Conservation (phyloP, 2,113 vertebrate species). For the Bujurquina vittata region DNA sequence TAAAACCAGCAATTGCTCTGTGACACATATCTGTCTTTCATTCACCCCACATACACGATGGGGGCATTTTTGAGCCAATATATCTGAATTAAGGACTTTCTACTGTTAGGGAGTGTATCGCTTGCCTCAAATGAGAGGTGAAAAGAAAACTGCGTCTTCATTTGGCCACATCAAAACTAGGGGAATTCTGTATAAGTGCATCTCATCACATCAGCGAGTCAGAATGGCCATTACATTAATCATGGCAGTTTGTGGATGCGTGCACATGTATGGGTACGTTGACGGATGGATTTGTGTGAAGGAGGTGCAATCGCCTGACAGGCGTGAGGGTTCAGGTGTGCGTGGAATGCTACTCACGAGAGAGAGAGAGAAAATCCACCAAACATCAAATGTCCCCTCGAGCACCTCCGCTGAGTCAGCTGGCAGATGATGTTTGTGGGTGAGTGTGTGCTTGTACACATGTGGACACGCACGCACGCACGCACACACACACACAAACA, state of each 20-base stretch:
- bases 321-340: slow-evolving; percentile 53
- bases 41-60: slow-evolving; percentile 7
- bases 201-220: not conserved
- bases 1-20: not conserved
- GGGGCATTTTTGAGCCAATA: not conserved
- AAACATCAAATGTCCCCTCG: slow-evolving; percentile 45
- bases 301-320: slow-evolving; percentile 18
- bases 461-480: too few species aligned
- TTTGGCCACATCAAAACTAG: not conserved
- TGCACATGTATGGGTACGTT: not conserved
- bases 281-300: not conserved
- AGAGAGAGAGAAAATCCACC: slow-evolving; percentile 4
- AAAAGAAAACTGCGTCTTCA: not conserved
- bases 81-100: not conserved
- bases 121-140: not conserved
- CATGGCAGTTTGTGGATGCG: not conserved
- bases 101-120: not conserved
- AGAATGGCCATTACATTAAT: not conserved
- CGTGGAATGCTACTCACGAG: slow-evolving; percentile 64
- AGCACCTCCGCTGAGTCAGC: slow-evolving; percentile 60
- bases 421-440: slow-evolving; percentile 32
- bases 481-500: not conserved
- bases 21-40: slow-evolving; percentile 6
- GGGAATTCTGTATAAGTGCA: not conserved
- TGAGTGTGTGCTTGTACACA: not conserved